These are phyloP conservation scores for Probosciger aterrimus DNA, from an alignment of 2,113 vertebrate genomes.

Conservation along the genomic window DNA sequence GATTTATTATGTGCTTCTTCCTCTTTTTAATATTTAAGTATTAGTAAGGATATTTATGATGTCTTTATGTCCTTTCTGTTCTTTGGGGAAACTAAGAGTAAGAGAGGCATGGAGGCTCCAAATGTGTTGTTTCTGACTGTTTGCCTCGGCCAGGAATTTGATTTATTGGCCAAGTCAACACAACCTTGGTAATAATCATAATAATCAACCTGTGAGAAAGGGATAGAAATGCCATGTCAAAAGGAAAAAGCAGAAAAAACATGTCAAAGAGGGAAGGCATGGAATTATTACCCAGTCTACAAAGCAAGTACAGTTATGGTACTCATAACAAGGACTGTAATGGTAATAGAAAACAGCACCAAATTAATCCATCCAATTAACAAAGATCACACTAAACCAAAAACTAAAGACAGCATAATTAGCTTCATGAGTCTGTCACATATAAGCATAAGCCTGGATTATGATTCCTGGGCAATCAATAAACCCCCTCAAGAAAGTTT, in stretches of 20 bases:
- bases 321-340: constrained; percentile 28
- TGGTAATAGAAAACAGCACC: constrained; percentile 27
- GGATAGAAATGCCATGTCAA: constrained; percentile 35
- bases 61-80: constrained; percentile 54
- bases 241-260: constrained; percentile 16
- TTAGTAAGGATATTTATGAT: constrained; percentile 51
- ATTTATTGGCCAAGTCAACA: constrained; percentile 50
- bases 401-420: constrained; percentile 33
- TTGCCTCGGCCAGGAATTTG: constrained; percentile 33
- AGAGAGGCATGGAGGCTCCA: background rate
- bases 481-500: background rate
- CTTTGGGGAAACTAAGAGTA: background rate
- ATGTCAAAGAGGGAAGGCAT: constrained; percentile 36
- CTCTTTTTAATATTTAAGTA: constrained; percentile 45
- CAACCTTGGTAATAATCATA: constrained; percentile 62
- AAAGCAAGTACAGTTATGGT: constrained; percentile 37
- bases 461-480: background rate
- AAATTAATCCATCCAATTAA: constrained; percentile 65
- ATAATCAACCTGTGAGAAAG: constrained; percentile 49
- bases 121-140: background rate
- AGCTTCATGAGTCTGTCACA: constrained; percentile 28
- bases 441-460: constrained; percentile 5
- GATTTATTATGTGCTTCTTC: constrained; percentile 59
- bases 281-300: constrained; percentile 36
- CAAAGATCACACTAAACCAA: background rate